Percentiles rank a stretch among this genome's conserved stretches.
Evolutionary conservation across 2,113 vertebrate species (phyloP).

Genomic region (Myxocyprinus asiaticus): DNA sequence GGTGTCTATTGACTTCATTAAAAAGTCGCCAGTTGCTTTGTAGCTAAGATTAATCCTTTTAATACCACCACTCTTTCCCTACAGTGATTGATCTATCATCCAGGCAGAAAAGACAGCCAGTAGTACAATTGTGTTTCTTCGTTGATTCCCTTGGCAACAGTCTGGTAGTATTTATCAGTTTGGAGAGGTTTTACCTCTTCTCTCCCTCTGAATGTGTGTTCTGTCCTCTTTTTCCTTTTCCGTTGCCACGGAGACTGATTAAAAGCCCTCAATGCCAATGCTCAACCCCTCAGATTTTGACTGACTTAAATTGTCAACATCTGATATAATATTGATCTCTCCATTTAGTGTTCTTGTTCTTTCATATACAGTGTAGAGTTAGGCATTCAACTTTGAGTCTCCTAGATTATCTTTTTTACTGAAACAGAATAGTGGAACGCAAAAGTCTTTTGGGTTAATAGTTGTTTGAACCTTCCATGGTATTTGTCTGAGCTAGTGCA

Average conservation of each 20-base stretch:
- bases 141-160: slow-evolving; percentile 48
- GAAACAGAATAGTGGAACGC: too few relatives aligned
- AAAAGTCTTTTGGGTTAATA: too few relatives aligned
- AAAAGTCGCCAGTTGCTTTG: neutral
- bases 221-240: too few relatives aligned
- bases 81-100: neutral
- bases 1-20: neutral
- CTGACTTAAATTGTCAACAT: neutral
- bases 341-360: neutral
- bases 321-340: neutral
- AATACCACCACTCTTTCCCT: neutral
- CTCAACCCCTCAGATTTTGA: slow-evolving; percentile 17
- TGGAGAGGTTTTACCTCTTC: too few relatives aligned
- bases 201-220: too few relatives aligned
- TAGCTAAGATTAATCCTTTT: neutral
- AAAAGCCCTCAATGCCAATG: neutral
- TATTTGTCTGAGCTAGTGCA: too few relatives aligned
- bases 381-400: too few relatives aligned
- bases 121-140: neutral
- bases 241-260: neutral
- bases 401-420: too few relatives aligned
- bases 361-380: too few relatives aligned
- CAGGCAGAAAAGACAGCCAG: neutral
- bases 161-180: too few relatives aligned
- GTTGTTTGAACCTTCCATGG: neutral